Base-by-base conservation (phyloP, 2,797 vertebrate species). In the Epinephelus malabaricus region DNA sequence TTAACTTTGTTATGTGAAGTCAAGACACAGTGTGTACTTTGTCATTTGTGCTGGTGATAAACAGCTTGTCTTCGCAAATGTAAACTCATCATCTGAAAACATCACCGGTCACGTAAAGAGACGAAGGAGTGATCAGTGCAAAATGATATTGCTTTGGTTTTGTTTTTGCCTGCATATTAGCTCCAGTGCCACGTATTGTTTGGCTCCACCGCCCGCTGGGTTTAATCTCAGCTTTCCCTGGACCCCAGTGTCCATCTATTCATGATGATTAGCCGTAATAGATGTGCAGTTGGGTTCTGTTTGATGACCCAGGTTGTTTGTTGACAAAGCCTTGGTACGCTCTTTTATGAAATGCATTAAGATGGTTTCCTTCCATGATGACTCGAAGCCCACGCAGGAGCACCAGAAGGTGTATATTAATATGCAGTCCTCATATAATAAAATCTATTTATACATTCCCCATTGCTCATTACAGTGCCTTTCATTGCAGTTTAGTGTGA, bases 251-350 rank as follows among this genome's bases (percentile, higher is more conserved):
- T 90, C 90, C 89, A 86, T 89, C 83, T 75, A 82, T 83, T 89
- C 80, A 61, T 11, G 0, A 38, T 89, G 77, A 93, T 93, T 91
- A 88, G 70, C 71, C 43, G 34, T 90, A 89, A 91, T 89, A 87
- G 69, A 90, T 85, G 81, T 78, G 85, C 88, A 74, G 83, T 80
- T 80, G 67, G 71, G 15, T 78, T 82, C 75, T 66, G 77, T 83
- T 83, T 84, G 55, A 80, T 84, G 79, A 82, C 75, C 67, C 70
- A 65, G 47, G 47, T 73, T 87, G 81, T 87, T 90, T 89, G 80
- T 86, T 88, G 79, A 66, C 83, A 71, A 81, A 85, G 62, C 56
- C 72, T 50, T 19, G 18, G 80, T 74, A 21, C 4, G 0, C 73
- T 79, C 19, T 77, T 68, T 84, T 81, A 82, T 76, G 25, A 88